Evolutionary conservation across 2,113 vertebrate species (phyloP), one percentile per base, ranked within the genome.

Genomic region (Pontoporia blainvillei): DNA sequence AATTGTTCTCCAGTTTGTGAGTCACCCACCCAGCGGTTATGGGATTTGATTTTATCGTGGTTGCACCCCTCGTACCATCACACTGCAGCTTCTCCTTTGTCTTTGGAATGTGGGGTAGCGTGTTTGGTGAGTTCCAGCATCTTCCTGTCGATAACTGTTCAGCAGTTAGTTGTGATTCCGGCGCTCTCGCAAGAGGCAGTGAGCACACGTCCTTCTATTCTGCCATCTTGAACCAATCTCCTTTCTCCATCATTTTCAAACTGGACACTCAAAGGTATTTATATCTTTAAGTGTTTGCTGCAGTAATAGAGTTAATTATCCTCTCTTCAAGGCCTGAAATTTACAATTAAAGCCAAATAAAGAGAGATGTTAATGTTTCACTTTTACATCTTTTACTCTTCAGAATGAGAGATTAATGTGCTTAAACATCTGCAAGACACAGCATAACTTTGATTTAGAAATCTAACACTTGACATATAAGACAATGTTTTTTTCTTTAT

Each of bases 321-420:
- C 34, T 87, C 41, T 96, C 66, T 85, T 92, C 85, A 94, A 85
- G 49, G 34, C 44, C 85, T 96, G 71, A 31, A 94, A 95, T 97
- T 95, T 96, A 97, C 39, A 88, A 94, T 92, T 95, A 97, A 95
- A 92, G 83, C 46, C 54, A 96, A 97, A 94, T 87, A 82, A 93
- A 90, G 44, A 92, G 69, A 78, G 29, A 41, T 71, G 34, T 75
- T 88, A 83, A 79, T 44, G 84, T 96, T 78, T 92, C 88, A 59
- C 79, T 81, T 94, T 76, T 54, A 62, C 92, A 27, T 93, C 75
- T 83, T 86, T 90, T 69, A 86, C 5, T 85, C 94, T 85, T 61
- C 54, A 57, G 44, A 96, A 96, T 34, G 88, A 41, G 86, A 78
- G 54, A 97, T 88, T 90, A 84, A 76, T 71, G 61, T 95, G 52